Conservation (phyloP, 1,140 invertebrate genomes). For the Camponotus floridanus region DNA sequence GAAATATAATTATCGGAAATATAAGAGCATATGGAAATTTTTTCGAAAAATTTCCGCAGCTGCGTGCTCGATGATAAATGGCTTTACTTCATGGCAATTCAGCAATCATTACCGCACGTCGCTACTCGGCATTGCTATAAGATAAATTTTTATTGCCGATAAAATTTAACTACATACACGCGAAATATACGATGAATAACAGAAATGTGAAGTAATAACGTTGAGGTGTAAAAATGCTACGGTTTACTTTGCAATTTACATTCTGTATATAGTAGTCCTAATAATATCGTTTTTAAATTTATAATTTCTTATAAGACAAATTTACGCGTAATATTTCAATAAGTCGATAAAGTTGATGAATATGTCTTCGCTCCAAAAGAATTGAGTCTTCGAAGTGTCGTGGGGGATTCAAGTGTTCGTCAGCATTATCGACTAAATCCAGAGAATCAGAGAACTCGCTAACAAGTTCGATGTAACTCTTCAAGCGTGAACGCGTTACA, state of each 20-base stretch:
- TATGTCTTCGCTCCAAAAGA: background rate
- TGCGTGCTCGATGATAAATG: constrained; percentile 10
- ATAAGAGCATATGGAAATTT: constrained; percentile 26
- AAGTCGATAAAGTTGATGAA: background rate
- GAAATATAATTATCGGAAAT: constrained; percentile 50
- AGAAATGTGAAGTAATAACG: background rate
- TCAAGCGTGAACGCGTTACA: constrained; percentile 43
- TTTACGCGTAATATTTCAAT: background rate
- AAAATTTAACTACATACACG: background rate
- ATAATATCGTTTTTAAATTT: background rate
- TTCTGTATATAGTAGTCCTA: background rate
- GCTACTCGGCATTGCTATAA: background rate
- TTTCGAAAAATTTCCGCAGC: constrained; percentile 27
- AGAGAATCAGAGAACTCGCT: constrained; percentile 18
- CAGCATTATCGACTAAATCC: constrained; percentile 24
- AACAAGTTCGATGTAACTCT: constrained; percentile 45
- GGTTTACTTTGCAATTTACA: background rate
- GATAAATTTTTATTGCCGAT: constrained; percentile 36
- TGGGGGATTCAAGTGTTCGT: background rate
- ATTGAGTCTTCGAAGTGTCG: background rate
- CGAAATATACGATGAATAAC: background rate
- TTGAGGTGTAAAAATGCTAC: background rate
- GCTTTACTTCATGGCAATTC: background rate
- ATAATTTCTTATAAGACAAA: background rate
- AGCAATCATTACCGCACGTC: background rate